Conservation (phyloP, 2,888 invertebrate species). For the Ichneumoninae sp. region DNA sequence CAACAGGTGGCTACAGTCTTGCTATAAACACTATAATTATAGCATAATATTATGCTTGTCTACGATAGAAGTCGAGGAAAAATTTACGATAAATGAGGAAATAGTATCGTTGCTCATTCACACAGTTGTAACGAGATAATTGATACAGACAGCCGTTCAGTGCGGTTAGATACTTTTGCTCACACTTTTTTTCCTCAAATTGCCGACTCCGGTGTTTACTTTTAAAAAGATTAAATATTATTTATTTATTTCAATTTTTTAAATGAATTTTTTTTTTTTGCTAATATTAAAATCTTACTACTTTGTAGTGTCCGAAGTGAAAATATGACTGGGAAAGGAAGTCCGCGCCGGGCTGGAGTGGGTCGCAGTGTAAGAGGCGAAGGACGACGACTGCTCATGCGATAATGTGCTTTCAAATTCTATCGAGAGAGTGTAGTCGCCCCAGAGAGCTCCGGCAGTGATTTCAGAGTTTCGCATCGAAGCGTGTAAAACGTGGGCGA, state of each 20-base stretch:
- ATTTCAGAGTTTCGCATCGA: constrained; percentile 39
- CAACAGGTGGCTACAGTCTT: constrained; percentile 30
- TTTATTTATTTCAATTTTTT: background rate
- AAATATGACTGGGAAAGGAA: constrained; percentile 34
- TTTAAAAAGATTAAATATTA: background rate
- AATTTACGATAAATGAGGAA: background rate
- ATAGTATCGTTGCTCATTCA: background rate
- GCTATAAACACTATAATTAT: constrained; percentile 2
- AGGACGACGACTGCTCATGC: constrained; percentile 41
- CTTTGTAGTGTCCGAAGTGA: constrained; percentile 21
- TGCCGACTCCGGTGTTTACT: background rate
- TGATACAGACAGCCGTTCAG: background rate
- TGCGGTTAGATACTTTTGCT: background rate
- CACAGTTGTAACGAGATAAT: background rate
- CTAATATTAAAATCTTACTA: no score
- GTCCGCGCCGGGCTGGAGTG: constrained; percentile 19
- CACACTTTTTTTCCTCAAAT: background rate
- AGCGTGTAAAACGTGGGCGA: constrained; percentile 46
- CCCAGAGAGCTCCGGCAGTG: background rate
- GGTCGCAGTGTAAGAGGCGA: constrained; percentile 53
- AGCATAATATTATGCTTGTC: background rate
- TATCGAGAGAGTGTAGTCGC: constrained; percentile 38
- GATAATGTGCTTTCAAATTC: constrained; percentile 43
- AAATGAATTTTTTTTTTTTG: no score
- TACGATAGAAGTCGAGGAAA: background rate